Base-by-base conservation (phyloP, 1,140 invertebrate species). In the Lasioglossum baleicum region DNA sequence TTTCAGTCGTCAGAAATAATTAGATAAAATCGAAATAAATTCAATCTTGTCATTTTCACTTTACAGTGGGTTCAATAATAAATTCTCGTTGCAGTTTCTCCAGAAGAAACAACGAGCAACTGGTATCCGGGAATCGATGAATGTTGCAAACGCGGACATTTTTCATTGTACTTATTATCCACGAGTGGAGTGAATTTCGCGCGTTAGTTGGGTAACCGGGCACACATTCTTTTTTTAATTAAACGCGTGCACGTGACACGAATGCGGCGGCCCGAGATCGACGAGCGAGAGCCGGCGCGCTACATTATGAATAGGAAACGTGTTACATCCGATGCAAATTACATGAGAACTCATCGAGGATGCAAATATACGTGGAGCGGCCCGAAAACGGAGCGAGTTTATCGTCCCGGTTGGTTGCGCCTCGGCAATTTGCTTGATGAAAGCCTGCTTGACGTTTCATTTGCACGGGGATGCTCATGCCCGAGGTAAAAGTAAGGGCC, bases 371-470 rank as follows among this genome's bases (percentile, higher is more conserved):
- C 65, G 65, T 1, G 20, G 17, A 20, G 20, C 64, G 64, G 35
- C 64, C 64, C 56, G 64, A 63, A 42, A 42, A 66, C 64, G 35
- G 31, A 10, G 40, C 42, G 31, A 22, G 40, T 67, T 48, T 44
- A 48, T 40, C 65, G 65, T 26, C 15, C 8, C 64, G 31, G 20
- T 40, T 10, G 42, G 42, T 11, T 26, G 42, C 44, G 65, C 17
- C 20, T n/a, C 63, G 22, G 15, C 31, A 61, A 78, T 78, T 61
- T 78, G 26, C 75, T 11, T 35, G 60, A 51, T 61, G 48, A 42
- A 51, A 66, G 42, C 51, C 58, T 15, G 53, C n/a, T 42, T 40
- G 76, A 72, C 10, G 31, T 31, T 73, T 69, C 44, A 53, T 75
- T 53, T 26, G 60, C 60, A 40, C 66, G 66, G 56, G n/a, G 6